These are phyloP conservation scores for Noctua janthina DNA, from an alignment of 2,888 invertebrate species.

Conservation along the genomic window DNA sequence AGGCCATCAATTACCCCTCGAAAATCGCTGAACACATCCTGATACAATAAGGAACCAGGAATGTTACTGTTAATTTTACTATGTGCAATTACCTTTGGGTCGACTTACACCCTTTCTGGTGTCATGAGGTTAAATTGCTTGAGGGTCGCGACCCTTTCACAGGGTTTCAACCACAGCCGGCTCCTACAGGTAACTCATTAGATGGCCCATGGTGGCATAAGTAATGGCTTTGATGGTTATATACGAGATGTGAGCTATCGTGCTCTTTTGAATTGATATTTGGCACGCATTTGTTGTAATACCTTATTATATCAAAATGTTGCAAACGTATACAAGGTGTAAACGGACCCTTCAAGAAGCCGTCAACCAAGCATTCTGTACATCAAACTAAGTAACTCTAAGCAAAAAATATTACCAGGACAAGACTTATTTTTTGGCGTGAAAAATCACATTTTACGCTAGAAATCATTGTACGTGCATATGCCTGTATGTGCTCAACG, in stretches of 20 bases:
- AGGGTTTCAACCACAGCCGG: slow-evolving; percentile 41
- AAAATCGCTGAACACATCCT: slow-evolving; percentile 13
- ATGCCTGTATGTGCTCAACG: no score
- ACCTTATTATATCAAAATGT: neutral
- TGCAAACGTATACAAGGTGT: neutral
- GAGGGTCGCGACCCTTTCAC: slow-evolving; percentile 53
- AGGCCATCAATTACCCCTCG: neutral
- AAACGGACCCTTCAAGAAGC: neutral
- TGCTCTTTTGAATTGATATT: neutral
- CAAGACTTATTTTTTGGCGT: no score
- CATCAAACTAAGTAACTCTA: no score
- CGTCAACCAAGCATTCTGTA: no score
- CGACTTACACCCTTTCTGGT: slow-evolving; percentile 44
- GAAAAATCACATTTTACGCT: no score
- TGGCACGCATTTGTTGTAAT: neutral
- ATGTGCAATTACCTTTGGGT: slow-evolving; percentile 41
- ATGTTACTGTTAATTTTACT: slow-evolving; percentile 42
- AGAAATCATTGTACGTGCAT: no score
- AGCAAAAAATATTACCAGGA: no score
- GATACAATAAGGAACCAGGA: slow-evolving; percentile 19
- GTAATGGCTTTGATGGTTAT: slow-evolving; percentile 36
- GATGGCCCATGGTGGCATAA: slow-evolving; percentile 17
- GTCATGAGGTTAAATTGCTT: slow-evolving; percentile 46
- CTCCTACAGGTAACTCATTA: slow-evolving; percentile 50
- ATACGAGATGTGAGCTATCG: slow-evolving; percentile 2